These are phyloP conservation scores for Aphrocallistes beatrix DNA, from an alignment of 37 sponge, comb jelly and placozoan genomes.

Conservation along the genomic window DNA sequence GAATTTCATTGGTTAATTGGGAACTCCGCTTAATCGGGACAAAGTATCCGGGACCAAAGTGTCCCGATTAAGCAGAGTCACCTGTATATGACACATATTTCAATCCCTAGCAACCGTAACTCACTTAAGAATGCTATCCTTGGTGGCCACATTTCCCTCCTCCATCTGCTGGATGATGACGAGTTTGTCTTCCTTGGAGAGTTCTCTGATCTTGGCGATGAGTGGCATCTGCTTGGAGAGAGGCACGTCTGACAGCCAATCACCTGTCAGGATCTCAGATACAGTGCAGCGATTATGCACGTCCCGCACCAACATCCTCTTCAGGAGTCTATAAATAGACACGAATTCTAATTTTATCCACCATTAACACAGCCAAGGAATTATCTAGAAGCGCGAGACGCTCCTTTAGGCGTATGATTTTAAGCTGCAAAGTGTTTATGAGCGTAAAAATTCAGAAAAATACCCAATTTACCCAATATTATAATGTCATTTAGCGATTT, in stretches of 20 bases:
- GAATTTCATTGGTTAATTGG: too few relatives aligned
- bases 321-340: not conserved
- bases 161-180: slow-evolving; percentile 48
- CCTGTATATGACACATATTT: too few relatives aligned
- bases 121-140: slow-evolving; percentile 48
- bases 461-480: too few relatives aligned
- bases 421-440: too few relatives aligned
- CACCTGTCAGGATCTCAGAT: not conserved
- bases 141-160: slow-evolving; percentile 58
- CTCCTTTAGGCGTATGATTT: too few relatives aligned
- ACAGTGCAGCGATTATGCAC: not conserved
- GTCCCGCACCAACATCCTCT: slow-evolving; percentile 16
- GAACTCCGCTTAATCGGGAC: too few relatives aligned
- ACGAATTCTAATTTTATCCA: too few relatives aligned
- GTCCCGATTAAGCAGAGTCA: too few relatives aligned
- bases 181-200: slow-evolving; percentile 46
- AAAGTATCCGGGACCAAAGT: too few relatives aligned
- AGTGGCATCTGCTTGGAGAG: slow-evolving; percentile 21
- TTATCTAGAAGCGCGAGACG: too few relatives aligned
- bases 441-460: too few relatives aligned
- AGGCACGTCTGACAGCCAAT: slow-evolving; percentile 19
- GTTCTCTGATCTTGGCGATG: slow-evolving; percentile 32
- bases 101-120: not conserved
- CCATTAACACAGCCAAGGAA: not conserved
- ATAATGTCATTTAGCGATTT: too few relatives aligned